Evolutionary conservation across 2,888 invertebrate species (phyloP), one percentile per base, ranked within the genome.

Genomic region (Alcis repandata): DNA sequence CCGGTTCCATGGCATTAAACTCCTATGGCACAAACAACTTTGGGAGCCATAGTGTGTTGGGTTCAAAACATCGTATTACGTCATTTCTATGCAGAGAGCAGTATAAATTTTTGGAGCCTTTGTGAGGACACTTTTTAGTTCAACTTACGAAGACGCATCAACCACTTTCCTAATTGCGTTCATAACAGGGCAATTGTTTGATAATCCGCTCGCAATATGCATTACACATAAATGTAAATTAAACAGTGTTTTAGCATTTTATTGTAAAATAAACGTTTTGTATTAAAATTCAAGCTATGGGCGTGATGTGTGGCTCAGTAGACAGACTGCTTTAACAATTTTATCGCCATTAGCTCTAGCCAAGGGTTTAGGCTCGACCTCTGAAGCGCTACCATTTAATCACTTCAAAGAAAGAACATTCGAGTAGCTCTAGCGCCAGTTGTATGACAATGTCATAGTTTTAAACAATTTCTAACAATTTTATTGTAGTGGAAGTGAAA

Each of bases 401-500:
- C 27, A 27, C 27, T 27, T 27, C 27, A 6, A 27, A 27, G 27
- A 27, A 27, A 27, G 27, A 27, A 9, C 36, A 36, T 7, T 11
- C 1, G 3, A 20, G 6, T 27, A 6, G 6, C 27, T 27, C 27
- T 6, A 4, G 27, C 45, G 3, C 20, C 45, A 45, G 20, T 20
- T 19, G 8, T 48, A 48, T 48, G 27, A 27, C 45, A 45, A 45
- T 45, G 20, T 6, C n/a, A 19, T 13, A 51, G 20, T 20, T 38
- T 38, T 20, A 52, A 19, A 52, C 51, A 48, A 36, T 71, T 68
- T 66, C 60, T 48, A 70, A 63, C 59, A 71, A 65, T 75, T 67
- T 77, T 74, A 80, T 77, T 72, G 67, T 67, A 32, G 57, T 74
- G 63, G 70, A 73, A 82, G 79, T 79, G 76, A 80, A 80, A 79